phyloP scores from a whole-genome alignment of 1,140 invertebrate genomes.

The Solen grandis region DNA sequence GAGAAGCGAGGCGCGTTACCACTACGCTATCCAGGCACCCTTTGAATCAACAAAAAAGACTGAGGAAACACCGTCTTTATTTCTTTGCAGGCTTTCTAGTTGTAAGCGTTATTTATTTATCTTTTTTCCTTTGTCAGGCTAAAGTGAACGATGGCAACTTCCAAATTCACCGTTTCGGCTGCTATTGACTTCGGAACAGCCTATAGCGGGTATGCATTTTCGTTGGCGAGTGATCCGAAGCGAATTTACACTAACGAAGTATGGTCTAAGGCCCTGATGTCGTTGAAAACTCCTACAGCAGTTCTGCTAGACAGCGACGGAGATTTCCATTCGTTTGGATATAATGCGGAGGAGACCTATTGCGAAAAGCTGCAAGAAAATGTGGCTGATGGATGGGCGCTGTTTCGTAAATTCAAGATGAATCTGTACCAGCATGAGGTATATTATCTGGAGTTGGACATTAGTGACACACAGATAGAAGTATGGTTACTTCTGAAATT shows the following conservation, averaged over 20 bases:
- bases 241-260: background rate
- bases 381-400: background rate
- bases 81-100: too few relatives aligned
- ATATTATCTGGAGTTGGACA: too few relatives aligned
- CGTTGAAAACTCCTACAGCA: background rate
- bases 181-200: slow-evolving; percentile 31
- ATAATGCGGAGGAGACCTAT: slow-evolving; percentile 25
- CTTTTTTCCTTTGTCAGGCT: too few relatives aligned
- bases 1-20: too few relatives aligned
- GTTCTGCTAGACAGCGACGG: background rate
- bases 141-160: slow-evolving; percentile 2
- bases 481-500: too few relatives aligned
- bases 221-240: background rate
- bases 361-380: background rate
- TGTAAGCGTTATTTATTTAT: too few relatives aligned
- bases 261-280: background rate
- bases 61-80: too few relatives aligned
- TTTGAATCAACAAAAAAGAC: too few relatives aligned
- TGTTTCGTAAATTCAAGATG: slow-evolving; percentile 33
- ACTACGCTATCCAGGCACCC: too few relatives aligned
- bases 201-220: background rate
- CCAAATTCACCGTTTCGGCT: background rate
- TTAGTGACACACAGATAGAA: too few relatives aligned
- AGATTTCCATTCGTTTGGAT: slow-evolving; percentile 21
- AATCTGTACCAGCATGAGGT: background rate